phyloP scores from a whole-genome alignment of 35 echinoderm and acorn worm genomes.

The Amphiura filiformis region DNA sequence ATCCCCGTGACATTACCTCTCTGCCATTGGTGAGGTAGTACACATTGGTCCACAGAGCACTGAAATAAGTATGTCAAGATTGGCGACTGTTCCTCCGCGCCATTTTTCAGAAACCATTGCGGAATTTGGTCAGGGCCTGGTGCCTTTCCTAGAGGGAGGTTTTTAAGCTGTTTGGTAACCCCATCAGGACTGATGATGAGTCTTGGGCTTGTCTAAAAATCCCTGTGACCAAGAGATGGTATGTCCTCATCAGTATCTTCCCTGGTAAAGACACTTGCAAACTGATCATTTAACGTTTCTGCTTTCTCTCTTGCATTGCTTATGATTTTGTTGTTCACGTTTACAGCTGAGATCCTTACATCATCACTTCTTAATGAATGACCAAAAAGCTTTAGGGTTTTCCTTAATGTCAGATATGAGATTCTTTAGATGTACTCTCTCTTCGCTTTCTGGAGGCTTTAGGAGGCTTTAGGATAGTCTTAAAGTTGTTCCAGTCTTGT shows the following conservation, averaged over 20 bases:
- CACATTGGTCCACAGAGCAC: background rate
- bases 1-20: background rate
- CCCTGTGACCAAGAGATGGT: background rate
- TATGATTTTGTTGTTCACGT: background rate
- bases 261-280: conserved; percentile 20
- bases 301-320: background rate
- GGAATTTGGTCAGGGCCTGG: conserved; percentile 27
- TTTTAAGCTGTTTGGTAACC: background rate
- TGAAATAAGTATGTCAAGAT: conserved; percentile 12
- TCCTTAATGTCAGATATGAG: background rate
- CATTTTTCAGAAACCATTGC: conserved; percentile 10
- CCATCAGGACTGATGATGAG: background rate
- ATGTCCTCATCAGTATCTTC: background rate
- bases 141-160: background rate
- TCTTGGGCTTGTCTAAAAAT: background rate
- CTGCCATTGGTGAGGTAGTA: conserved; percentile 11
- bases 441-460: background rate
- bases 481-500: too few species aligned
- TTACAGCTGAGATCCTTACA: background rate
- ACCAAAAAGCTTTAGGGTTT: background rate
- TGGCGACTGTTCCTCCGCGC: background rate
- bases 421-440: background rate
- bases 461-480: too few species aligned
- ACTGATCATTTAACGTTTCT: background rate
- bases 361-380: background rate